These are phyloP conservation scores for Euplagia quadripunctaria DNA, from an alignment of 2,888 invertebrate species.

Conservation along the genomic window DNA sequence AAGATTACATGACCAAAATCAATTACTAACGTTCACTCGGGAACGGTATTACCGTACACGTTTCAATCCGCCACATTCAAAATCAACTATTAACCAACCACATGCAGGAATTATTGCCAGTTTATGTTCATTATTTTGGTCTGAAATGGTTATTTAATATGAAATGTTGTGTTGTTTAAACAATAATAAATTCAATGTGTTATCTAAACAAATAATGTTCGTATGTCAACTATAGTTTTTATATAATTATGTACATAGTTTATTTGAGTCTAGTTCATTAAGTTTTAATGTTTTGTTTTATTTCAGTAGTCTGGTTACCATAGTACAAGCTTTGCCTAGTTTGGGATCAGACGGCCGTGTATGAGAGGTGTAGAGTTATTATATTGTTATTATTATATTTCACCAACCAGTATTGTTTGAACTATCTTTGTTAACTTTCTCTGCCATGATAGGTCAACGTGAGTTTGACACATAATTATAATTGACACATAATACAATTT, in stretches of 20 bases:
- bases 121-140: conserved; percentile 33
- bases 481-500: too few relatives aligned
- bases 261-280: neutral
- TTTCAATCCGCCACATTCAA: conserved; percentile 45
- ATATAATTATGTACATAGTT: too few relatives aligned
- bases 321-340: too few relatives aligned
- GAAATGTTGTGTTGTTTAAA: conserved; percentile 1
- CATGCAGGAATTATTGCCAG: conserved; percentile 46
- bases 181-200: neutral
- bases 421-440: too few relatives aligned
- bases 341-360: too few relatives aligned
- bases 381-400: too few relatives aligned
- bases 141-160: neutral
- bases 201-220: neutral
- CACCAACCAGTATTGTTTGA: too few relatives aligned
- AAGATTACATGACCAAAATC: neutral
- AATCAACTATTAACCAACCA: conserved; percentile 65
- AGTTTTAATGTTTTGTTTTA: too few relatives aligned
- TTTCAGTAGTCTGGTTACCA: too few relatives aligned
- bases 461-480: too few relatives aligned
- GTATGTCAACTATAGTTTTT: neutral
- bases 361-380: too few relatives aligned
- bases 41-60: conserved; percentile 8
- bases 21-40: conserved; percentile 15
- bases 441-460: too few relatives aligned